Percentiles rank a stretch among this genome's conserved stretches.
Conservation (phyloP, 2,888 invertebrate genomes). For the Euclidia mi region DNA sequence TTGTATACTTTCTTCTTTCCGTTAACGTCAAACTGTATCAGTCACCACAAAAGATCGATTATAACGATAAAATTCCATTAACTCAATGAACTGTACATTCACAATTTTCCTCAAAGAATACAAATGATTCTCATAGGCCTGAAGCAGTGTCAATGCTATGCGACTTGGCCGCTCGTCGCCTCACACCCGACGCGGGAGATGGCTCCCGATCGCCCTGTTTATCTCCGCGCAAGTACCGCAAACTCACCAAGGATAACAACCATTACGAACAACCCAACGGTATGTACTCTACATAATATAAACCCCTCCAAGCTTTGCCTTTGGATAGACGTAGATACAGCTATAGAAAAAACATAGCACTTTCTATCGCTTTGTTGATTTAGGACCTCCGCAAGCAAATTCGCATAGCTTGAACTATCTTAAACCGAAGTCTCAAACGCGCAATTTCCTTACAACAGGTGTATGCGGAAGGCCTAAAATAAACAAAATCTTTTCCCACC, state of each 20-base stretch:
- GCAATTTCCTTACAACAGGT: too few species aligned
- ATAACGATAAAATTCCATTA: too few species aligned
- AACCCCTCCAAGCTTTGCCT: conserved; percentile 5
- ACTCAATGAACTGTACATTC: too few species aligned
- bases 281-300: conserved; percentile 56
- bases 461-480: neutral
- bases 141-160: conserved; percentile 96
- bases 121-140: conserved; percentile 86
- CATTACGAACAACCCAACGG: conserved; percentile 86
- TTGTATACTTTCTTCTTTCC: too few species aligned
- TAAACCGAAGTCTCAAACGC: too few species aligned
- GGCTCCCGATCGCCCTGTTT: conserved; percentile 90
- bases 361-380: conserved; percentile 1
- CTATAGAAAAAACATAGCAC: neutral
- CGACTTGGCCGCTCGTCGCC: conserved; percentile 94
- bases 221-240: conserved; percentile 91
- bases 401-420: neutral
- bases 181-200: conserved; percentile 90
- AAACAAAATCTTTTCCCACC: neutral
- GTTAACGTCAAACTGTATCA: too few species aligned
- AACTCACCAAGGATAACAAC: conserved; percentile 89
- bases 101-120: too few species aligned
- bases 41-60: too few species aligned
- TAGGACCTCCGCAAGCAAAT: neutral
- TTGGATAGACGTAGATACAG: conserved; percentile 6